Conservation (phyloP, 1,140 invertebrate species). For the Drosophila triauraria region DNA sequence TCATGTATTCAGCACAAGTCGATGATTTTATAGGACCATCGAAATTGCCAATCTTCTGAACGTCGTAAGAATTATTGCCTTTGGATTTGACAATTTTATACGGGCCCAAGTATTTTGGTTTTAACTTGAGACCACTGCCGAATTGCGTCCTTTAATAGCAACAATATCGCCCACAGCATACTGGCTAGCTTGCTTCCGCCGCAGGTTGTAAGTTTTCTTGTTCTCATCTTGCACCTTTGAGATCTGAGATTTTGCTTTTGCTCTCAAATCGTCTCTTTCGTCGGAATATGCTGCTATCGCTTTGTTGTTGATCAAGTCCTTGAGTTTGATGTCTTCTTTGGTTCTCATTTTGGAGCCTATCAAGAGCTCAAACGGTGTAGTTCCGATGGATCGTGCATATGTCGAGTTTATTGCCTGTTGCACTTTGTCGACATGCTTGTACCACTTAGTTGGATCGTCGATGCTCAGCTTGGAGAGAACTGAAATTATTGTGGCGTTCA, state of each 20-base stretch:
- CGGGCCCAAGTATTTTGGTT: too few relatives aligned
- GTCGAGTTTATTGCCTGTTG: background rate
- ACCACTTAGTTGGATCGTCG: constrained; percentile 1
- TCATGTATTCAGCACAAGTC: background rate
- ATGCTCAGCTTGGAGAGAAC: constrained; percentile 2
- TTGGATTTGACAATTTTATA: too few relatives aligned
- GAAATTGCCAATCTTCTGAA: background rate
- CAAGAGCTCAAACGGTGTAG: background rate
- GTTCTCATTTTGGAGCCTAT: background rate
- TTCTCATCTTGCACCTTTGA: background rate
- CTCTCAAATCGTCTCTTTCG: background rate
- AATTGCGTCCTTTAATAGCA: background rate
- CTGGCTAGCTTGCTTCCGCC: background rate
- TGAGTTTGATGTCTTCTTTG: background rate
- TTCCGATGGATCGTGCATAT: background rate
- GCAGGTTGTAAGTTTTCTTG: background rate
- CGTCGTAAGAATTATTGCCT: background rate
- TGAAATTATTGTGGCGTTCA: background rate
- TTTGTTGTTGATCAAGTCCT: background rate
- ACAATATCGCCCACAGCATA: background rate
- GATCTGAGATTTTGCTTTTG: background rate
- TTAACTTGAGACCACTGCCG: too few relatives aligned
- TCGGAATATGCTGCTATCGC: background rate
- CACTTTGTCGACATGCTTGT: background rate
- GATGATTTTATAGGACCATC: background rate